Conservation (phyloP, 2,113 vertebrate species). For the Syngnathoides biaculeatus region DNA sequence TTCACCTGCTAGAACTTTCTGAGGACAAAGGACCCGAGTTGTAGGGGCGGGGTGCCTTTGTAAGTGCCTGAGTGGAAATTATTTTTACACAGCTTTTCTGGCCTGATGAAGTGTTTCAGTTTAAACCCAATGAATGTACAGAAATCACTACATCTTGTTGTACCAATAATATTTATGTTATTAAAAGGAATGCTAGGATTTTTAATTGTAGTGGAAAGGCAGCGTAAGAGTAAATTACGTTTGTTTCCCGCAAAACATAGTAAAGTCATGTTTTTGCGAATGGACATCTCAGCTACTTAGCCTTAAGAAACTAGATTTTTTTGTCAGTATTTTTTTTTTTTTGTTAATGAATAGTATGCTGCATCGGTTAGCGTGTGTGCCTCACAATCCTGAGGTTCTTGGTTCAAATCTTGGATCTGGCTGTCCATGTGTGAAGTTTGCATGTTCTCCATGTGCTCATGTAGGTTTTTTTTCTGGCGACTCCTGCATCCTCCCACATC, state of each 20-base stretch:
- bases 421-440: no score
- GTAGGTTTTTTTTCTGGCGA: no score
- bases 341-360: background rate
- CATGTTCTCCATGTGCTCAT: no score
- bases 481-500: no score
- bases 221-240: background rate
- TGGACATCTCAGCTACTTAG: background rate
- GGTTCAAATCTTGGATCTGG: no score
- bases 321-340: background rate
- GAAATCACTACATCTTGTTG: background rate
- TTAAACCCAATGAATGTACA: background rate
- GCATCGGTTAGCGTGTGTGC: no score
- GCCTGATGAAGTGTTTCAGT: background rate
- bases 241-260: background rate
- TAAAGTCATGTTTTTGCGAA: background rate
- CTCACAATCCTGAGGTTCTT: no score
- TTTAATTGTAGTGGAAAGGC: background rate
- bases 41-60: background rate
- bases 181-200: background rate
- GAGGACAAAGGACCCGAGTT: background rate
- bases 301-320: background rate
- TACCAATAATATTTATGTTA: background rate
- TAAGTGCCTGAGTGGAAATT: background rate
- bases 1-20: background rate
- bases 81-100: background rate